Conservation (phyloP, 2,113 vertebrate species). For the Trochalopteron elliotii region DNA sequence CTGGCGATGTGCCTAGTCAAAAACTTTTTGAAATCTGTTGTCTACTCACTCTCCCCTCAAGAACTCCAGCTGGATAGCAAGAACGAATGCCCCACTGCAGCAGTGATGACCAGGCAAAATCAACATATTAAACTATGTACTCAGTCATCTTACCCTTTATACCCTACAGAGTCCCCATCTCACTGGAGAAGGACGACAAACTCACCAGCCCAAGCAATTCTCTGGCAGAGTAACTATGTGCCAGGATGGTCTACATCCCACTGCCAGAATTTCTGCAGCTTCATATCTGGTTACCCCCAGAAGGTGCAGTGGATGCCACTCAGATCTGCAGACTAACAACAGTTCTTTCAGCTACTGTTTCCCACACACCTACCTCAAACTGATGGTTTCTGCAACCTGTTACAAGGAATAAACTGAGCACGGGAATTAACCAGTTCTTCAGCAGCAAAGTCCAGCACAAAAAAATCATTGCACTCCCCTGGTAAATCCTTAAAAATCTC, state of each 20-base stretch:
- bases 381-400: background rate
- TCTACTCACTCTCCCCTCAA: background rate
- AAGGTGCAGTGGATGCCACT: background rate
- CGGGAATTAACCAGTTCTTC: background rate
- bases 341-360: background rate
- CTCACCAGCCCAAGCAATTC: background rate
- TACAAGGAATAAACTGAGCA: background rate
- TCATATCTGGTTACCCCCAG: background rate
- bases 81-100: background rate
- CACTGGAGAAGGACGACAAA: background rate
- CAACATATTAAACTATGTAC: background rate
- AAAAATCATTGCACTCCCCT: background rate
- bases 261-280: background rate
- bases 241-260: background rate
- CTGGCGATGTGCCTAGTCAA: fast-evolving
- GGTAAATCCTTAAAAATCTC: background rate
- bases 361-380: background rate
- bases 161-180: background rate
- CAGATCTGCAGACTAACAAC: background rate
- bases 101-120: background rate
- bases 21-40: background rate
- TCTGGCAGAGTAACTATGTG: background rate
- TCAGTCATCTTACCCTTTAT: background rate
- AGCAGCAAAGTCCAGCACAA: background rate
- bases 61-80: background rate